Conservation (phyloP, 2,888 invertebrate genomes). For the Dioctria rufipes region DNA sequence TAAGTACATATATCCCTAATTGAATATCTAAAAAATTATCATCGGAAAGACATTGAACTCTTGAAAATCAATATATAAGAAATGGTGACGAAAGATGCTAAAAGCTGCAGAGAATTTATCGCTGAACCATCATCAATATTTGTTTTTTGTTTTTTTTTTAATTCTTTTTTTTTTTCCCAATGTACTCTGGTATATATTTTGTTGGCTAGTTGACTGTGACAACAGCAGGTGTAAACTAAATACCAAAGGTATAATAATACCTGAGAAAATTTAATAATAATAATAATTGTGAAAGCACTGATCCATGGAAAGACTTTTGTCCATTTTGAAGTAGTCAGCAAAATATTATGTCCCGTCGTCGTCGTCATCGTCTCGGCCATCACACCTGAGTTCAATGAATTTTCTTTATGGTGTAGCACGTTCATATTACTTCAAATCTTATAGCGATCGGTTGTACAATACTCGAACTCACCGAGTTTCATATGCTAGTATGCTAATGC, state of each 20-base stretch:
- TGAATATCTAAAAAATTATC: too few relatives aligned
- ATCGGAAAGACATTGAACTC: constrained; percentile 1
- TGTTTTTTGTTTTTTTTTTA: too few relatives aligned
- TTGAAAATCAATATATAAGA: neutral
- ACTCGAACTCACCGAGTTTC: constrained; percentile 22
- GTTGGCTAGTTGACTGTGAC: neutral
- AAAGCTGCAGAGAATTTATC: constrained; percentile 14
- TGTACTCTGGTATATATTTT: too few relatives aligned
- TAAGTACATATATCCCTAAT: too few relatives aligned
- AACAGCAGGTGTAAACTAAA: constrained; percentile 15
- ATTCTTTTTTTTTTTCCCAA: too few relatives aligned
- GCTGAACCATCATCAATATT: constrained; percentile 2
- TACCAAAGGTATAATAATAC: neutral
- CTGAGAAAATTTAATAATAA: neutral
- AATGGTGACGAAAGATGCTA: constrained; percentile 14
- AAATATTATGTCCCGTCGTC: neutral
- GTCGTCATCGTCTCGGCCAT: constrained; percentile 7
- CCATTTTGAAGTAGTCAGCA: neutral
- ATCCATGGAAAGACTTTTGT: constrained; percentile 35
- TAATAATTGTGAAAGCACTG: constrained; percentile 40
- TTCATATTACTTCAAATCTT: constrained; percentile 21
- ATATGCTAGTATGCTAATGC: constrained; percentile 39
- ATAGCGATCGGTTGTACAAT: constrained; percentile 32
- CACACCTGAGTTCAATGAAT: constrained; percentile 34
- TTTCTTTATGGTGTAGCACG: neutral